Evolutionary conservation across 2,888 invertebrate species (phyloP).

Genomic region (Amphipyra berbera): DNA sequence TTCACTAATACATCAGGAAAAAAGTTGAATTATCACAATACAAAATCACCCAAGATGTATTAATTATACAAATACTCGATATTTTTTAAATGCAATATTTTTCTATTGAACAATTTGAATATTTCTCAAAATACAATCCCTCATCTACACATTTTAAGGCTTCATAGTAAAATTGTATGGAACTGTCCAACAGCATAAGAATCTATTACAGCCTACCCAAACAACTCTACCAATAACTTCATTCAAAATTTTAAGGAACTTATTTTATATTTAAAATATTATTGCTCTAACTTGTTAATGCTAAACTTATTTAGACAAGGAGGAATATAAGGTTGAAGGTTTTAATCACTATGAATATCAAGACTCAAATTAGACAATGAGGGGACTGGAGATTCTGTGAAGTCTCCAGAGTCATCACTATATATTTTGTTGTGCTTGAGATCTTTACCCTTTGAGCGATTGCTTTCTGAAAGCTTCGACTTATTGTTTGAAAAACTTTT

Average conservation of each 20-base stretch:
- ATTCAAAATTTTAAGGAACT: conserved; percentile 45
- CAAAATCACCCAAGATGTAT: conserved; percentile 20
- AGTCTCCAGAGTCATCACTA: conserved; percentile 83
- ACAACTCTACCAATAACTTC: conserved; percentile 13
- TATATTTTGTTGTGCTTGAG: conserved; percentile 64
- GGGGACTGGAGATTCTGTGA: conserved; percentile 83
- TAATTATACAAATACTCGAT: background rate
- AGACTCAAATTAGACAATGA: conserved; percentile 85
- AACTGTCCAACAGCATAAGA: conserved; percentile 14
- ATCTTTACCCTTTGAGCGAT: conserved; percentile 61
- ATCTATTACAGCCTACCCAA: conserved; percentile 17
- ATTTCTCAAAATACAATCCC: conserved; percentile 16
- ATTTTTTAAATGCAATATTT: conserved; percentile 30
- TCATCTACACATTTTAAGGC: conserved; percentile 5
- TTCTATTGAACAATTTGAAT: background rate
- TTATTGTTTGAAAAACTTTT: conserved; percentile 70
- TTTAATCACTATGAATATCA: conserved; percentile 84
- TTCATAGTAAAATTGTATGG: conserved; percentile 23
- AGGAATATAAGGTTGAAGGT: conserved; percentile 7
- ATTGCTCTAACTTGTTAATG: conserved; percentile 41
- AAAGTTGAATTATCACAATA: conserved; percentile 19
- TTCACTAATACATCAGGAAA: conserved; percentile 3
- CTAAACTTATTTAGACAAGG: conserved; percentile 20
- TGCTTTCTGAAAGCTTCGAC: conserved; percentile 55
- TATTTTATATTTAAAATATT: conserved; percentile 35